Conservation (phyloP, 2,888 invertebrate genomes). For the Steinernema hermaphroditum region DNA sequence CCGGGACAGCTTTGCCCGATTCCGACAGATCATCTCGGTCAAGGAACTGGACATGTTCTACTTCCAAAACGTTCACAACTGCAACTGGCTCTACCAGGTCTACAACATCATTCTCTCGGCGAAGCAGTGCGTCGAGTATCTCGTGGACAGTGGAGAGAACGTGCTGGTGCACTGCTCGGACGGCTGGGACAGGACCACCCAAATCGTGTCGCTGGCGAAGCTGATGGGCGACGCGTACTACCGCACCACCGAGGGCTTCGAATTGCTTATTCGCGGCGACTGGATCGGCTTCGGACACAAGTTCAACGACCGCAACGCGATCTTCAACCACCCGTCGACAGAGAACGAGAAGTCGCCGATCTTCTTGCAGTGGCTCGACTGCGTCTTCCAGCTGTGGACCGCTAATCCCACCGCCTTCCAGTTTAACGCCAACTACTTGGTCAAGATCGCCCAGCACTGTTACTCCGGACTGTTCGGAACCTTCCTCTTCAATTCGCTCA, state of each 20-base stretch:
- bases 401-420: conserved; percentile 82
- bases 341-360: conserved; percentile 92
- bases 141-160: conserved; percentile 71
- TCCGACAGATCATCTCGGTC: not conserved
- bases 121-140: conserved; percentile 46
- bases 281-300: conserved; percentile 98
- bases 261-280: conserved; percentile 87
- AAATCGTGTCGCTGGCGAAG: conserved; percentile 91
- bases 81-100: conserved; percentile 52
- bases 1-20: conserved; percentile 78
- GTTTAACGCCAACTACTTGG: conserved; percentile 89
- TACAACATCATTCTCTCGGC: conserved; percentile 43
- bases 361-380: conserved; percentile 93
- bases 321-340: not conserved
- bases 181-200: conserved; percentile 98
- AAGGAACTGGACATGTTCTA: not conserved
- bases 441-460: conserved; percentile 90
- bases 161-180: conserved; percentile 97
- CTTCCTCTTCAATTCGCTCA: conserved; percentile 73
- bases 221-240: conserved; percentile 90
- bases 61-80: conserved; percentile 3
- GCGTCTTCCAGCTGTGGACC: conserved; percentile 81
- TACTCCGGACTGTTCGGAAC: conserved; percentile 96
- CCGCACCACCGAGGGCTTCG: conserved; percentile 90
- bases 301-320: conserved; percentile 82